Evolutionary conservation across 1,140 invertebrate species (phyloP), one percentile per base, ranked within the genome.

Genomic region (Helicoverpa zea): DNA sequence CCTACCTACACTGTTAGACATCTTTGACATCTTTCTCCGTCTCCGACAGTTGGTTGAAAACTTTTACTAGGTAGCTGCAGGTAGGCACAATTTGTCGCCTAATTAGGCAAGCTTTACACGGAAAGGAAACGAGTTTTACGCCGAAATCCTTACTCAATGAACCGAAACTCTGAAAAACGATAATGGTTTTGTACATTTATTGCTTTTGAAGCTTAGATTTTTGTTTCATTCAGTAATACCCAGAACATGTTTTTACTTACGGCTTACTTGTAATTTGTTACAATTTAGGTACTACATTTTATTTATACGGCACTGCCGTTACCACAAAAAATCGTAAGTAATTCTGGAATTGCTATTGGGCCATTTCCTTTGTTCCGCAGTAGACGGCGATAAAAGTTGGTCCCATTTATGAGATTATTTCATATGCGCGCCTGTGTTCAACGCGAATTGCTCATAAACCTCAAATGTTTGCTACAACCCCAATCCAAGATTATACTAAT

Each of bases 361-460:
- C 10, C 13, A 70, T 51, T 23, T 18, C 10, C 16, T 56, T 54
- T 72, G 10, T 35, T n/a, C 16, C 1, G 9, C 23, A 2, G 63
- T 66, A 66, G 63, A 72, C 18, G 51, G 29, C 70, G 29, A 56
- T 73, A 73, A 73, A 73, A 73, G 51, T 56, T 56, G 68, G 23
- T 56, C 70, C 13, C 70, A 73, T 73, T 73, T 73, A 54, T 35
- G 52, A 52, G 51, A 56, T 73, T 56, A 73, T 73, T 73, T 73
- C 70, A 73, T 73, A 73, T 73, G 52, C 23, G 49, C 51, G 70
- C 29, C 70, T 56, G 70, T 72, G 29, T 56, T 56, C 5, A 73
- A 56, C 52, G 70, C 70, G 35, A 73, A 73, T 73, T 54, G 70
- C 23, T 56, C 70, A 29, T 73, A 73, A 73, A 73, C 35, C 56